These are phyloP conservation scores for Zeuzera pyrina DNA, from an alignment of 2,888 invertebrate genomes.

Conservation along the genomic window DNA sequence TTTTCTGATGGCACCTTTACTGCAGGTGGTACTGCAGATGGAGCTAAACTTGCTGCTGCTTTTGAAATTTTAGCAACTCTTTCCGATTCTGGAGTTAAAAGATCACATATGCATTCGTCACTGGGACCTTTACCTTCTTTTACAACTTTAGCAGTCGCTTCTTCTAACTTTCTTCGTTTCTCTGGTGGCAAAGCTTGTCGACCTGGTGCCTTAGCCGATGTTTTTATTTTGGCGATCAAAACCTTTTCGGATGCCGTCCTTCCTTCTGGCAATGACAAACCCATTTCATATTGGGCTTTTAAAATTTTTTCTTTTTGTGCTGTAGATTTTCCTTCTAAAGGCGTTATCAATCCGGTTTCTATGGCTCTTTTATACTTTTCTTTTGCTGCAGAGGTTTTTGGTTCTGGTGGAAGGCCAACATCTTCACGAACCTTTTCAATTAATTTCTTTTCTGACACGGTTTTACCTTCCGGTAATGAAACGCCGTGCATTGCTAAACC, in stretches of 20 bases:
- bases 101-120: slow-evolving; percentile 28
- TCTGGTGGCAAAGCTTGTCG: slow-evolving; percentile 11
- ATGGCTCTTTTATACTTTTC: slow-evolving; percentile 12
- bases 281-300: slow-evolving; percentile 12
- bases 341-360: slow-evolving; percentile 20
- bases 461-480: slow-evolving; percentile 16
- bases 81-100: slow-evolving; percentile 22
- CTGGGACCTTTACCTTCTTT: slow-evolving; percentile 28
- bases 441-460: slow-evolving; percentile 14
- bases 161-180: slow-evolving; percentile 17
- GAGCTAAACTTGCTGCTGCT: background rate
- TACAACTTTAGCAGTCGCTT: slow-evolving; percentile 22
- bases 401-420: slow-evolving; percentile 15
- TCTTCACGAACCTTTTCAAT: slow-evolving; percentile 12
- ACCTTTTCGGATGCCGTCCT: slow-evolving; percentile 20
- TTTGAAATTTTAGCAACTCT: slow-evolving; percentile 4
- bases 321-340: slow-evolving; percentile 22
- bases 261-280: slow-evolving; percentile 24
- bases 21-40: too few species aligned
- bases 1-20: slow-evolving; percentile 13
- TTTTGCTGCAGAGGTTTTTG: slow-evolving; percentile 7
- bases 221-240: slow-evolving; percentile 16
- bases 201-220: slow-evolving; percentile 12
- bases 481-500: slow-evolving; percentile 16
- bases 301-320: slow-evolving; percentile 18